A percentile compares a stretch with the other conserved stretches of the same genome.
Conservation (phyloP, 2,797 vertebrate species). For the Melopsittacus undulatus region DNA sequence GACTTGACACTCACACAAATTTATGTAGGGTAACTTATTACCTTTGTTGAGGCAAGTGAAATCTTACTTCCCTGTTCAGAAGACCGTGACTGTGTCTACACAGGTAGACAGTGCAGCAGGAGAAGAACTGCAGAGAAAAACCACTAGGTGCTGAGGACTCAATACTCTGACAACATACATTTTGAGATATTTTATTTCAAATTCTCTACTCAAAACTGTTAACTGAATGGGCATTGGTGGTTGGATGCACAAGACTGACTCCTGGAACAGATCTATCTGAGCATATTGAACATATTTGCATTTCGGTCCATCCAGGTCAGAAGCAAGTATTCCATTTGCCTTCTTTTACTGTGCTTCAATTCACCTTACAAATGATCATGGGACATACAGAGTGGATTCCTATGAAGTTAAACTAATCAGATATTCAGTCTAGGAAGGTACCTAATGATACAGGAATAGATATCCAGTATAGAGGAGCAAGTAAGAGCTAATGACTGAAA, state of each 20-base stretch:
- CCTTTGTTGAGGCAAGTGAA: neutral
- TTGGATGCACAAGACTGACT: neutral
- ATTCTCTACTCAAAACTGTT: neutral
- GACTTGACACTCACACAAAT: neutral
- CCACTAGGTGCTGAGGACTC: neutral
- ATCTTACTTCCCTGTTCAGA: neutral
- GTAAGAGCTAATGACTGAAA: neutral
- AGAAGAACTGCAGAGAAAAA: neutral
- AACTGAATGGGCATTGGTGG: neutral
- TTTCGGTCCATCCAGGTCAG: neutral
- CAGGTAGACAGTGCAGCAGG: neutral
- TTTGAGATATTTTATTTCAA: neutral
- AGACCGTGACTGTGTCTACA: neutral
- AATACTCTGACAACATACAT: fast-evolving
- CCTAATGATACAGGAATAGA: neutral
- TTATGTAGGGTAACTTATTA: neutral
- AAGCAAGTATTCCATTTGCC: neutral
- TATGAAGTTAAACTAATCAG: neutral
- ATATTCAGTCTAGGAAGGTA: neutral
- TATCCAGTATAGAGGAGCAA: neutral
- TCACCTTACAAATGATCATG: neutral
- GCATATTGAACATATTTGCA: neutral
- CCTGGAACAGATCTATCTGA: neutral
- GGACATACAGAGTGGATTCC: neutral
- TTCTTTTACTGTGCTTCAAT: neutral